These are phyloP conservation scores for Episyrphus balteatus DNA, from an alignment of 1,140 invertebrate genomes.

Conservation along the genomic window DNA sequence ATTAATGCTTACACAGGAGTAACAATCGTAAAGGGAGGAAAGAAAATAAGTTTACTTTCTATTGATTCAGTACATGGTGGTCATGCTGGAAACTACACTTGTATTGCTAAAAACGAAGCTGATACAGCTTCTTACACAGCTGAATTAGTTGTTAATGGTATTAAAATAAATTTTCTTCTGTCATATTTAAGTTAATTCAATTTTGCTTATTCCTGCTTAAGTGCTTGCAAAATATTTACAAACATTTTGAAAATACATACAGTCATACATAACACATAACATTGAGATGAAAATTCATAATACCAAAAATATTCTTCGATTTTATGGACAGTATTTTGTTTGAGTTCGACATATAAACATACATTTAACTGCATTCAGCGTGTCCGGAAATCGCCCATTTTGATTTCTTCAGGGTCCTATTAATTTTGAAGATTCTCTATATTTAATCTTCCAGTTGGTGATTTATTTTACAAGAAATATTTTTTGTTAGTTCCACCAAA, in stretches of 20 bases:
- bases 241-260: not conserved
- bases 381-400: too few relatives aligned
- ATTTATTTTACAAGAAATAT: not conserved
- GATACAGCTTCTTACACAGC: slow-evolving; percentile 53
- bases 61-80: slow-evolving; percentile 30
- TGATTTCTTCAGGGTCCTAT: not conserved
- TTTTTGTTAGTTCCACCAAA: slow-evolving; percentile 43
- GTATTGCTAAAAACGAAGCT: slow-evolving; percentile 49
- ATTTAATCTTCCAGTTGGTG: not conserved
- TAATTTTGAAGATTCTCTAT: slow-evolving; percentile 4
- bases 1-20: slow-evolving; percentile 3
- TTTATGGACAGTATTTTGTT: too few relatives aligned
- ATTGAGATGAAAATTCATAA: not conserved
- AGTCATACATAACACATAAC: not conserved
- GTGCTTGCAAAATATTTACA: slow-evolving; percentile 1
- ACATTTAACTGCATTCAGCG: too few relatives aligned
- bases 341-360: too few relatives aligned
- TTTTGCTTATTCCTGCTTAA: slow-evolving; percentile 1
- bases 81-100: slow-evolving; percentile 48
- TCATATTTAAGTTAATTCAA: not conserved
- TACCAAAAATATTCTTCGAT: too few relatives aligned
- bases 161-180: not conserved
- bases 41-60: slow-evolving; percentile 19
- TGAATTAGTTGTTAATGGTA: slow-evolving; percentile 56
- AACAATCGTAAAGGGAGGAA: not conserved